phyloP scores from a whole-genome alignment of 2,888 invertebrate genomes.

The Malachius bipustulatus region DNA sequence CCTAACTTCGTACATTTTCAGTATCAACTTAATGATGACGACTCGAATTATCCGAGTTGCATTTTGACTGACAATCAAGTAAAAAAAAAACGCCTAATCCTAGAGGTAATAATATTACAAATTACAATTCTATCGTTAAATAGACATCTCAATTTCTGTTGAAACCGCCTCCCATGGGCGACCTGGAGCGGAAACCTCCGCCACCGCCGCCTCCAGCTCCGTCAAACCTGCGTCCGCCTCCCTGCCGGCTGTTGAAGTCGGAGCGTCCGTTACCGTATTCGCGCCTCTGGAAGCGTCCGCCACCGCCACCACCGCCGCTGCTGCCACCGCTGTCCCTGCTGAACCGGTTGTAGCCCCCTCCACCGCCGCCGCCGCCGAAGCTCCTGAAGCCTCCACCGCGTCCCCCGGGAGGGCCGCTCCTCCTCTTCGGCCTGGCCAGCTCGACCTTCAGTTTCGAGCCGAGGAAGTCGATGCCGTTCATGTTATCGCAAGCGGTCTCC shows the following conservation, averaged over 20 bases:
- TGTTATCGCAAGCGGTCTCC: constrained; percentile 75
- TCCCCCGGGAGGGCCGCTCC: constrained; percentile 47
- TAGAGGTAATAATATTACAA: no score
- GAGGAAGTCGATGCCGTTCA: constrained; percentile 79
- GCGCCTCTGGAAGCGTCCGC: constrained; percentile 18
- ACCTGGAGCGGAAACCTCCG: constrained; percentile 24
- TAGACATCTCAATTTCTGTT: no score
- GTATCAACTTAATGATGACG: no score
- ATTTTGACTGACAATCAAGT: no score
- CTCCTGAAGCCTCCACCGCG: constrained; percentile 40
- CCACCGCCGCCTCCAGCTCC: constrained; percentile 12
- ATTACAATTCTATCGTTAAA: no score
- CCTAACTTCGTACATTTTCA: no score
- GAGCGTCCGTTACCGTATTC: constrained; percentile 20
- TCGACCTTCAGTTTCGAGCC: constrained; percentile 82
- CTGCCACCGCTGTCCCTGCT: constrained; percentile 19
- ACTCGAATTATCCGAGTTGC: no score
- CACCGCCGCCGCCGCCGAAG: constrained; percentile 31
- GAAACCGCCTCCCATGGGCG: constrained; percentile 24
- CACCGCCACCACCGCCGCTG: constrained; percentile 16
- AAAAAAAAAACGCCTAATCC: no score
- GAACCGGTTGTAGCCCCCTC: constrained; percentile 24
- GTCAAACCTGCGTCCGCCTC: constrained; percentile 33
- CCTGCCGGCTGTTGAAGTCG: constrained; percentile 25
- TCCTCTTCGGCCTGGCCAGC: constrained; percentile 69